Conservation (phyloP, 92 coral and sea anemone genomes). For the Zoanthus gigantus region DNA sequence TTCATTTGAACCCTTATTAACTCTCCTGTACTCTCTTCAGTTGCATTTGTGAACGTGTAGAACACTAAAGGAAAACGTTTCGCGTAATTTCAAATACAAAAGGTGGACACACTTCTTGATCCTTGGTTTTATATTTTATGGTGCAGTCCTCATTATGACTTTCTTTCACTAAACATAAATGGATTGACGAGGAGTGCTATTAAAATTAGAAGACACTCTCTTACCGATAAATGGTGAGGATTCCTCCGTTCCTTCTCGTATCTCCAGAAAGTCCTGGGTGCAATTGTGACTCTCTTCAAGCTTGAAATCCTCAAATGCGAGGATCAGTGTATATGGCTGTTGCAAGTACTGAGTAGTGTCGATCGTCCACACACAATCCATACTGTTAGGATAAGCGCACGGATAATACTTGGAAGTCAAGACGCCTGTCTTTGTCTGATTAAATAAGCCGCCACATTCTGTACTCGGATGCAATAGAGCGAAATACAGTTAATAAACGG, state of each 20-base stretch:
- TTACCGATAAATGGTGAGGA: slow-evolving; percentile 18
- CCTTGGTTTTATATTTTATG: too few species aligned
- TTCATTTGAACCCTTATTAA: too few species aligned
- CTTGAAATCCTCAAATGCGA: slow-evolving; percentile 28
- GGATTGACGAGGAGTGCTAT: neutral
- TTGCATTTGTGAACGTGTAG: too few species aligned
- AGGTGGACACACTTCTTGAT: too few species aligned
- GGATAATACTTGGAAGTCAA: slow-evolving; percentile 39
- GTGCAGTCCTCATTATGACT: neutral
- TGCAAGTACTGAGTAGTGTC: slow-evolving; percentile 6
- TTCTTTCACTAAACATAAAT: neutral
- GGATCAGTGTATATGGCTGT: neutral
- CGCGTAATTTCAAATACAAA: too few species aligned
- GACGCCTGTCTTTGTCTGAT: slow-evolving; percentile 4
- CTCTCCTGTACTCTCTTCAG: too few species aligned
- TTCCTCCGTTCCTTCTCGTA: slow-evolving; percentile 6
- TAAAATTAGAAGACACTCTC: too few species aligned
- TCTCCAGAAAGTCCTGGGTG: slow-evolving; percentile 25
- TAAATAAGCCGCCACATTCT: slow-evolving; percentile 40
- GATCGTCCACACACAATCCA: slow-evolving; percentile 43
- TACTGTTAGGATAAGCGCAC: neutral
- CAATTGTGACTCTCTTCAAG: slow-evolving; percentile 29
- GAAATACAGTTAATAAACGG: neutral
- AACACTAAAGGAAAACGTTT: too few species aligned
- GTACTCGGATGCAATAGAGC: neutral